phyloP scores from a whole-genome alignment of 2,113 vertebrate species.

The Lichenostomus cassidix region DNA sequence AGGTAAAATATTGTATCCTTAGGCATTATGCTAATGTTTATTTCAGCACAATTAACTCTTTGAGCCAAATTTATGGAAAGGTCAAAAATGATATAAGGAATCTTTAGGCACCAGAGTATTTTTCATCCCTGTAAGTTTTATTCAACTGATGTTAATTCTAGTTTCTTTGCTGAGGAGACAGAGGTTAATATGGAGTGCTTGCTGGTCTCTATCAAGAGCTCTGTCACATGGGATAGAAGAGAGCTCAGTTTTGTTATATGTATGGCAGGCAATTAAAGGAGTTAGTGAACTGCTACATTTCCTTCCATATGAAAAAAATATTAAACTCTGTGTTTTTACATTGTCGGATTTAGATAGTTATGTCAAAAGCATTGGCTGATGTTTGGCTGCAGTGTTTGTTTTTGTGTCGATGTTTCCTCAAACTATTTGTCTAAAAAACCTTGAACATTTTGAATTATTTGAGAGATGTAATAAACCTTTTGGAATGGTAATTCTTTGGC shows the following conservation, averaged over 20 bases:
- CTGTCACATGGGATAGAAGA: neutral
- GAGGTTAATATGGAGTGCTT: neutral
- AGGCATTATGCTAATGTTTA: conserved; percentile 63
- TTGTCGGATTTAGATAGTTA: neutral
- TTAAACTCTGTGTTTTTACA: neutral
- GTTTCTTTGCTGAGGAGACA: neutral
- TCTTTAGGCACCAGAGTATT: neutral
- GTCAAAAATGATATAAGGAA: neutral
- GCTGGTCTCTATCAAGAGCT: neutral
- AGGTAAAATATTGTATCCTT: conserved; percentile 57
- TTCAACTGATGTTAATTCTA: neutral
- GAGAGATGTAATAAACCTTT: neutral
- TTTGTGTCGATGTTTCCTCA: neutral
- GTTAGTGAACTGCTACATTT: neutral
- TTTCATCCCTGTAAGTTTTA: neutral
- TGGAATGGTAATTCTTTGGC: neutral
- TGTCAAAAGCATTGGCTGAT: neutral
- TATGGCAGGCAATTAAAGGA: neutral
- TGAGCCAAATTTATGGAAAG: neutral
- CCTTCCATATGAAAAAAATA: neutral
- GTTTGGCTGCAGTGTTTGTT: neutral
- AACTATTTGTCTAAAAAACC: neutral
- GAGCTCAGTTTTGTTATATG: neutral
- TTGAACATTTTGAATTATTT: neutral
- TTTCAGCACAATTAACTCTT: conserved; percentile 60